phyloP scores from a whole-genome alignment of 1,140 invertebrate genomes.

The Chymomyza costata region DNA sequence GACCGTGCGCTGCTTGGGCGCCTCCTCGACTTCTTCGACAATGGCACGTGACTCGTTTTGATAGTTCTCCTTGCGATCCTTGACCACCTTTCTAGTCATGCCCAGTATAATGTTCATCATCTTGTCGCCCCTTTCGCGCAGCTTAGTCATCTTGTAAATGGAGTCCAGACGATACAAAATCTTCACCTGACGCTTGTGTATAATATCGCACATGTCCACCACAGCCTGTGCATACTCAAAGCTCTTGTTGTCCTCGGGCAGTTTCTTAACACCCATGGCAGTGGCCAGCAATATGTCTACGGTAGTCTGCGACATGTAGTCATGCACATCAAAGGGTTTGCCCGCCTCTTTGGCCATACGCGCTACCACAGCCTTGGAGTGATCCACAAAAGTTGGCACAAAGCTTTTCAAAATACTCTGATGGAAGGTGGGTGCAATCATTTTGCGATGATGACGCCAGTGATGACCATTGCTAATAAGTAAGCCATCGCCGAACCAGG shows the following conservation, averaged over 20 bases:
- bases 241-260: constrained; percentile 79
- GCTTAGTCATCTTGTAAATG: constrained; percentile 79
- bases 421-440: constrained; percentile 96
- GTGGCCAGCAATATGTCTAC: constrained; percentile 92
- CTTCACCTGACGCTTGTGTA: constrained; percentile 82
- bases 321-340: constrained; percentile 87
- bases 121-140: constrained; percentile 78
- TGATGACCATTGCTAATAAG: constrained; percentile 88
- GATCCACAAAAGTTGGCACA: constrained; percentile 89
- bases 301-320: constrained; percentile 88
- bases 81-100: constrained; percentile 80
- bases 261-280: constrained; percentile 82
- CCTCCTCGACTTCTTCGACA: constrained; percentile 56
- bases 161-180: constrained; percentile 78
- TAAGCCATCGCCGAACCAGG: constrained; percentile 92
- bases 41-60: constrained; percentile 76
- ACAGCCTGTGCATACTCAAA: constrained; percentile 85
- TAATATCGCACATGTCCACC: constrained; percentile 85
- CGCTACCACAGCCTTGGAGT: constrained; percentile 82
- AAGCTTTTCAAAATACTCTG: constrained; percentile 93
- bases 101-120: constrained; percentile 81
- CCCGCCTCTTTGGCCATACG: constrained; percentile 81
- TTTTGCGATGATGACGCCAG: constrained; percentile 89
- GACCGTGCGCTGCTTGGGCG: constrained; percentile 1
- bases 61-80: constrained; percentile 78